Conservation (phyloP, 2,113 vertebrate species). For the Vireo altiloquus region DNA sequence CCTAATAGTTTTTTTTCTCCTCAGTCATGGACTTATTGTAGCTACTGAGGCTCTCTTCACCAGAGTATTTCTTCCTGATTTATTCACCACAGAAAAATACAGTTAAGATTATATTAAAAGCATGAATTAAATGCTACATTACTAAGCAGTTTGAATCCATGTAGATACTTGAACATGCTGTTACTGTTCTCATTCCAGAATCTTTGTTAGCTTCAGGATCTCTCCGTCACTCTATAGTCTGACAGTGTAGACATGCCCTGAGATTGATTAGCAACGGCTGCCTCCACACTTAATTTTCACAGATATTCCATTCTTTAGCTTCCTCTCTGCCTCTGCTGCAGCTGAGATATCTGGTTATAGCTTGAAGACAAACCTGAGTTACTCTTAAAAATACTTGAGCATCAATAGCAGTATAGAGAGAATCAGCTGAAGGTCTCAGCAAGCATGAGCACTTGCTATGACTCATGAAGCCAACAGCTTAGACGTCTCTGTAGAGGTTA, state of each 20-base stretch:
- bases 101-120: not conserved
- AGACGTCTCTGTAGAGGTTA: not conserved
- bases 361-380: not conserved
- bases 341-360: not conserved
- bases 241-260: not conserved
- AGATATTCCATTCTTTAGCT: conserved; percentile 5
- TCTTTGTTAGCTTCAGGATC: not conserved
- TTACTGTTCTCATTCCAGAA: not conserved
- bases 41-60: not conserved
- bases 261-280: conserved; percentile 4
- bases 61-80: not conserved
- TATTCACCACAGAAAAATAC: not conserved
- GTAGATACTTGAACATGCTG: not conserved
- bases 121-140: not conserved
- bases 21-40: not conserved
- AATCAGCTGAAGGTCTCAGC: not conserved
- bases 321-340: not conserved
- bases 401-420: not conserved
- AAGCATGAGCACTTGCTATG: not conserved
- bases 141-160: not conserved
- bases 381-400: not conserved
- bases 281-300: not conserved
- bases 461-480: not conserved
- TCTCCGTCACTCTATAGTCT: not conserved
- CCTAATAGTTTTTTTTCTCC: not conserved